Conservation (phyloP, 2,797 vertebrate species). For the Lutjanus argentimaculatus region DNA sequence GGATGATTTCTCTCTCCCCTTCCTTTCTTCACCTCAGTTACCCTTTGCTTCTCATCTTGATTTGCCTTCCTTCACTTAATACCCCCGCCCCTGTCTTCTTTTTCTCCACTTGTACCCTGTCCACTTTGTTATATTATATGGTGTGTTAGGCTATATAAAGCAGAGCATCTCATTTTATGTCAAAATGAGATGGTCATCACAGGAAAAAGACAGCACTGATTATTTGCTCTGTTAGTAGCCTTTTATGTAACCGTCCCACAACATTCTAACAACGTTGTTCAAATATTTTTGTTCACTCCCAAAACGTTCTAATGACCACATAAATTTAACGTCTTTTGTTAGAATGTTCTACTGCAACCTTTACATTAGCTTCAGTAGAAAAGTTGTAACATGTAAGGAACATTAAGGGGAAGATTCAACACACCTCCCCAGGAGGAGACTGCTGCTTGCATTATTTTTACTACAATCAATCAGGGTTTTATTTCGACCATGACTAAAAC, state of each 20-base stretch:
- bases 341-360: too few relatives aligned
- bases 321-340: too few relatives aligned
- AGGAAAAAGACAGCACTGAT: not conserved
- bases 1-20: slow-evolving; percentile 52
- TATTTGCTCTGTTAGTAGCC: too few relatives aligned
- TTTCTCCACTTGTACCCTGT: not conserved
- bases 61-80: not conserved
- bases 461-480: not conserved
- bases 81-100: not conserved
- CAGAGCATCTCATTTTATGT: not conserved
- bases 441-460: too few relatives aligned
- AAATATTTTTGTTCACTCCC: too few relatives aligned
- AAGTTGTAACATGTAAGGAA: too few relatives aligned
- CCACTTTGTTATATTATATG: not conserved
- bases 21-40: slow-evolving; percentile 33
- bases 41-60: slow-evolving; percentile 39
- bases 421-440: not conserved
- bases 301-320: too few relatives aligned
- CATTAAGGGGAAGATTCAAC: too few relatives aligned
- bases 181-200: not conserved
- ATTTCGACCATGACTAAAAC: not conserved
- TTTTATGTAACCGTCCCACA: too few relatives aligned
- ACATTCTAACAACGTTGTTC: too few relatives aligned
- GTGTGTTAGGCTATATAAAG: not conserved
- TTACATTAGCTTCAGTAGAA: too few relatives aligned